Conservation (phyloP, 2,888 invertebrate genomes). For the Halictus ligatus region DNA sequence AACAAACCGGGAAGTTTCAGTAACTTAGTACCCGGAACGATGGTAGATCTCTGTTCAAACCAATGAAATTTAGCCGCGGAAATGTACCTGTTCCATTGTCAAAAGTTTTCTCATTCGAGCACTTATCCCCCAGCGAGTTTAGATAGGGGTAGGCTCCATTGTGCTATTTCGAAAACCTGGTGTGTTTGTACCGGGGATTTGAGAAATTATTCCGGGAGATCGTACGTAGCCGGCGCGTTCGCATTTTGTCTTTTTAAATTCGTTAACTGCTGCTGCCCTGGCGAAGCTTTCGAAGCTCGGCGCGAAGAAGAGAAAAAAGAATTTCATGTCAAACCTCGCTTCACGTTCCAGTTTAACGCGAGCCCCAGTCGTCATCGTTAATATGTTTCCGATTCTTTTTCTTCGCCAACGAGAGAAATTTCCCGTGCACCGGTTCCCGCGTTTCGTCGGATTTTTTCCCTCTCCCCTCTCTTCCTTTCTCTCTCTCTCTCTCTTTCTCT, state of each 20-base stretch:
- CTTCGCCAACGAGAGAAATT: slow-evolving; percentile 56
- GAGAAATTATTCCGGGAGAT: slow-evolving; percentile 1
- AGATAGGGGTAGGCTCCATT: not conserved
- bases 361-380: slow-evolving; percentile 67
- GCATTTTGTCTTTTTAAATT: slow-evolving; percentile 41
- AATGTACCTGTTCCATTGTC: not conserved
- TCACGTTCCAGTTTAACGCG: slow-evolving; percentile 70
- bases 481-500: not conserved
- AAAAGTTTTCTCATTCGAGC: not conserved
- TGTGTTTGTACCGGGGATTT: not conserved
- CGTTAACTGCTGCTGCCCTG: slow-evolving; percentile 65
- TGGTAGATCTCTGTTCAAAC: not conserved
- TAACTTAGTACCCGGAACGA: not conserved
- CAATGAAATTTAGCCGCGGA: not conserved
- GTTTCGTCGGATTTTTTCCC: slow-evolving; percentile 26
- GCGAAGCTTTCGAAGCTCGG: slow-evolving; percentile 54
- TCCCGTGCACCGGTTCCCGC: slow-evolving; percentile 35
- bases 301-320: slow-evolving; percentile 62
- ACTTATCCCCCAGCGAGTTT: not conserved
- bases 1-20: no score
- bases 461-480: not conserved
- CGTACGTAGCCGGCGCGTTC: not conserved
- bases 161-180: not conserved
- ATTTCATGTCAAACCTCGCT: slow-evolving; percentile 71
- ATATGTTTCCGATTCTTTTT: slow-evolving; percentile 72